Percentiles rank a stretch among this genome's conserved stretches.
Evolutionary conservation across 53 echinoderm and acorn worm species (phyloP).

Genomic region (Paelopatides confundens): DNA sequence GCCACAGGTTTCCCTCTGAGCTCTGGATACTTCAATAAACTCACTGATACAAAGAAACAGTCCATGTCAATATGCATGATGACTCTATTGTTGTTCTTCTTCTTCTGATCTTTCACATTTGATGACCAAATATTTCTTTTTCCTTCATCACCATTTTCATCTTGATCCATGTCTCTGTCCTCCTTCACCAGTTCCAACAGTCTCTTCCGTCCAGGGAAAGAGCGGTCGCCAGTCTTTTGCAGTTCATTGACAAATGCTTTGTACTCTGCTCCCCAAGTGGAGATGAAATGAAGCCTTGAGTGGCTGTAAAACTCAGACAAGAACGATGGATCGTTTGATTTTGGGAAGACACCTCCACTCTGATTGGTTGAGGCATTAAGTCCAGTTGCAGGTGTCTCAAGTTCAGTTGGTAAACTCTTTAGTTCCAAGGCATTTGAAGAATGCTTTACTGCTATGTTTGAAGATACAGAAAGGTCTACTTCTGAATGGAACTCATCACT

Average conservation of each 20-base stretch:
- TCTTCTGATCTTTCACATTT: not conserved
- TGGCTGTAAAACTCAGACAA: slow-evolving; percentile 93
- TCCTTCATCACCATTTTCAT: not conserved
- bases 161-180: not conserved
- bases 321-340: slow-evolving; percentile 84
- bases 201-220: slow-evolving; percentile 83
- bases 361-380: not conserved
- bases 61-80: slow-evolving; percentile 99
- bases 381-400: too few species aligned
- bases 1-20: slow-evolving; percentile 91
- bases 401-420: not conserved
- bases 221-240: slow-evolving; percentile 72
- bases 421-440: not conserved
- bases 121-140: not conserved
- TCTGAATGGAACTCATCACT: not conserved
- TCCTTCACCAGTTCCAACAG: slow-evolving; percentile 2
- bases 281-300: slow-evolving; percentile 90
- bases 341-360: slow-evolving; percentile 54
- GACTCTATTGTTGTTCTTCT: slow-evolving; percentile 14
- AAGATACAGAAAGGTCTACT: not conserved
- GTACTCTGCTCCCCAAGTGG: slow-evolving; percentile 97
- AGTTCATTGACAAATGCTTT: slow-evolving; percentile 90
- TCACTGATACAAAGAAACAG: slow-evolving; percentile 97
- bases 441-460: not conserved
- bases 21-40: slow-evolving; percentile 81